These are phyloP conservation scores for Meloidogyne floridensis DNA, from an alignment of 1,140 invertebrate genomes.

Conservation along the genomic window DNA sequence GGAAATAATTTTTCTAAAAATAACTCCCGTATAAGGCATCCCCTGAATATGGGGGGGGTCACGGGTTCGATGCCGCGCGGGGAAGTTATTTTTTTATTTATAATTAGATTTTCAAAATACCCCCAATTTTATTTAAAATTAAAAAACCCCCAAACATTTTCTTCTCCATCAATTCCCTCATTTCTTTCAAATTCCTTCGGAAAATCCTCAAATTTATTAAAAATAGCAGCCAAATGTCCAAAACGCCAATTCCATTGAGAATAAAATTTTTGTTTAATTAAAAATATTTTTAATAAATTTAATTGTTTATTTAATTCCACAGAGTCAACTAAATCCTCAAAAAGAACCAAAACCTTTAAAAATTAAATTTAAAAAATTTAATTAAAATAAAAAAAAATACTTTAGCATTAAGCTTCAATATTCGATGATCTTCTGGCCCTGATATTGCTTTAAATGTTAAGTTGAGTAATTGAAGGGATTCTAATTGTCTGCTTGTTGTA, in stretches of 20 bases:
- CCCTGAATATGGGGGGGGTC: too few species aligned
- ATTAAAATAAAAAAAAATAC: slow-evolving; percentile 5
- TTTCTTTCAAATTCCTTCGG: background rate
- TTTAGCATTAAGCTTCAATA: background rate
- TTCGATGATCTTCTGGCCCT: slow-evolving; percentile 16
- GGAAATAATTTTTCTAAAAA: too few species aligned
- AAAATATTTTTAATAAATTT: background rate
- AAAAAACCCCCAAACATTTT: background rate
- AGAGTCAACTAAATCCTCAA: background rate
- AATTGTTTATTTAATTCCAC: background rate
- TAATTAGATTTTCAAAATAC: too few species aligned
- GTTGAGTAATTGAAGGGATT: slow-evolving; percentile 21
- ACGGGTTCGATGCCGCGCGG: too few species aligned
- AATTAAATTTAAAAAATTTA: background rate
- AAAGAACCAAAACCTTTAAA: slow-evolving; percentile 15
- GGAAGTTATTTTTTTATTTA: too few species aligned
- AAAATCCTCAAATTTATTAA: slow-evolving; percentile 15
- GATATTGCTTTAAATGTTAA: slow-evolving; percentile 18
- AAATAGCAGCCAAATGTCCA: slow-evolving; percentile 7
- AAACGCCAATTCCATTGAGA: slow-evolving; percentile 18
- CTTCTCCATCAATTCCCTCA: background rate
- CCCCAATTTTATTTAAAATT: background rate
- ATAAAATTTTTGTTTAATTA: slow-evolving; percentile 11
- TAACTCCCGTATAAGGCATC: too few species aligned
- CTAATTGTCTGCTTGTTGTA: background rate